Evolutionary conservation across 2,113 vertebrate genomes (phyloP), one percentile per base, ranked within the genome.

Genomic region (Gymnarchus niloticus): DNA sequence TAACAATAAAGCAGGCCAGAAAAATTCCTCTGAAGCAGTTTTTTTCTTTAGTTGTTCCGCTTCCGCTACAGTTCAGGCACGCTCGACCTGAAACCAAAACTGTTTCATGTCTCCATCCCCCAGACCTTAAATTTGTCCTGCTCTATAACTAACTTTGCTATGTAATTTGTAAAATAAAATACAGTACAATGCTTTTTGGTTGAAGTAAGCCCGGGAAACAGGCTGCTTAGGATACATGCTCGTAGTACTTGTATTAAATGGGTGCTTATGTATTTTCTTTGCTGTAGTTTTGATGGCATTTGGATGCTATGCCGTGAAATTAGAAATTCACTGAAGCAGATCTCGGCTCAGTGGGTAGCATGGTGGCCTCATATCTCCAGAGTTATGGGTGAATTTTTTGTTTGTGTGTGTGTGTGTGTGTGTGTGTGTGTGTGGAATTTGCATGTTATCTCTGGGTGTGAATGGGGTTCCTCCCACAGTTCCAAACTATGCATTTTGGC

Each of bases 301-400:
- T 19, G 65, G 65, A 73, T 73, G 33, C 65, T 73, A 28, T 73
- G 65, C 65, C 65, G 65, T 73, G 65, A 73, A 73, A 73, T 73
- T 73, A 73, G 65, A 73, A 73, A 41, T 0, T 3, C 65, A 33
- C 33, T 41, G 65, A 41, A 73, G 65, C 61, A 69, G 28, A 37
- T 14, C 12, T 8, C 28, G 5, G 61, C 65, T 73, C 14, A 14
- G 28, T 41, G 65, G 14, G 65, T 19, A 73, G 28, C 1, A 17
- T 33, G 17, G 12, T 37, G 65, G 37, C 65, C 65, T 41, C 65
- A 37, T 17, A 17, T 33, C 65, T 73, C 65, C 65, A 6, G 12
- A 6, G 14, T 73, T 41, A 41, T 4, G 14, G 33, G 19, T n/a
- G n/a, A n/a, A n/a, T n/a, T n/a, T n/a, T 73, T 73, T 17, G 28